Base-by-base conservation (phyloP, 2,888 invertebrate genomes). In the Tetropium fuscum region DNA sequence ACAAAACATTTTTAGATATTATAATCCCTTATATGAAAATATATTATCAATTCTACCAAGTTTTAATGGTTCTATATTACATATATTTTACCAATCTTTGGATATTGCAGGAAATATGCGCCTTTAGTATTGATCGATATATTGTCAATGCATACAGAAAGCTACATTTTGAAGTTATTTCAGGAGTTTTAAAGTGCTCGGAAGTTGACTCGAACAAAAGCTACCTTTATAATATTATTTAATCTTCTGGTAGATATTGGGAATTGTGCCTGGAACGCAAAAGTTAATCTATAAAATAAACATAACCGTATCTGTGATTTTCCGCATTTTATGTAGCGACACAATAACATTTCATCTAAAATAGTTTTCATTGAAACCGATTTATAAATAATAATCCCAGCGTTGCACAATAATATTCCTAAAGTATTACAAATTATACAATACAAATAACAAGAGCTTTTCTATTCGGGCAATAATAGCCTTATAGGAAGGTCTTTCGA, bases 391-490 rank as follows among this genome's bases (percentile, higher is more conserved):
- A n/a, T n/a, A 67, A 67, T 63, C 61, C 61, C 53, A 57, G 58
- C 59, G 44, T 64, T 67, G 58, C 57, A 63, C 66, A 66, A 63
- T n/a, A n/a, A n/a, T 64, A 66, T 61, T 61, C 59, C 58, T 43
- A 55, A 51, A 59, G 63, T 61, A 69, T 68, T 71, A 71, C 72
- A 75, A 74, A 75, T 74, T 73, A 69, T 66, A 74, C 76, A 77
- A 76, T 76, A 74, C 73, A 74, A 72, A 75, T 76, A 76, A 76
- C 74, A 73, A 73, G 69, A 64, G 72, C 61, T 69, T 64, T 71
- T 66, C 66, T 64, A 68, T 66, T 69, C 57, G 56, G 41, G 57
- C 56, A 55, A 64, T 67, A 68, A 61, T 71, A 47, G 68, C 66
- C 40, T 27, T 22, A 51, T 20, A 40, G 51, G 25, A 76, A 74